Conservation (phyloP, 2,113 vertebrate species). For the Hystrix brachyura region DNA sequence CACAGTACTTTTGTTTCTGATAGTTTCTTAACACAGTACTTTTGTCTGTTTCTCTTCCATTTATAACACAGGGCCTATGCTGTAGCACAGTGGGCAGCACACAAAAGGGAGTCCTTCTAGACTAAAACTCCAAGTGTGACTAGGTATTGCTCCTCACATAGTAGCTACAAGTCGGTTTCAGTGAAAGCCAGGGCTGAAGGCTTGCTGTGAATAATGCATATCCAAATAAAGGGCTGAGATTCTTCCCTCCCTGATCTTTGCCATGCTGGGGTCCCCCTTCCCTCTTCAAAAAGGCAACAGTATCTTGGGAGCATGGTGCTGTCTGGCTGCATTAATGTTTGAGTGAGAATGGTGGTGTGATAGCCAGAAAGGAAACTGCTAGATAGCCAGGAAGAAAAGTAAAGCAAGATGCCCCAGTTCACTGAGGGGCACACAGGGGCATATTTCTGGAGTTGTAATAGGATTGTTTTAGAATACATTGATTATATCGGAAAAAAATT, state of each 20-base stretch:
- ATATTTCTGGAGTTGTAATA: neutral
- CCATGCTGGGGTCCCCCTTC: neutral
- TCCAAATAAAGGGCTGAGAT: neutral
- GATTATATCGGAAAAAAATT: neutral
- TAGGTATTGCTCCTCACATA: neutral
- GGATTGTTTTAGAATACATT: neutral
- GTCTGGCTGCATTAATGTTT: neutral
- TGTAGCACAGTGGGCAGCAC: too few relatives aligned
- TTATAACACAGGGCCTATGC: neutral
- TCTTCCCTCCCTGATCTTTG: neutral
- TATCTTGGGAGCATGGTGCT: neutral
- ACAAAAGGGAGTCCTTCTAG: neutral
- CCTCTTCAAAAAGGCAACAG: neutral
- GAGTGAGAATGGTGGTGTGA: neutral
- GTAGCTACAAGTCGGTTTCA: neutral
- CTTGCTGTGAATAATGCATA: neutral
- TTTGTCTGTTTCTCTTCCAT: neutral
- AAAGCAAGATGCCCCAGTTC: neutral
- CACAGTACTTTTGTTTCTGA: neutral
- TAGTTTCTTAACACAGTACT: neutral
- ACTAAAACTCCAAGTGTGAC: neutral
- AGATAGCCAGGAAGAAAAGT: neutral
- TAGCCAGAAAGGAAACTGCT: neutral
- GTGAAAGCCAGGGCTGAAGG: neutral
- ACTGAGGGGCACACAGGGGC: too few relatives aligned